Percentiles rank a stretch among this genome's conserved stretches.
Evolutionary conservation across 2,113 vertebrate species (phyloP).

Genomic region (Anarhynchus alexandrinus): DNA sequence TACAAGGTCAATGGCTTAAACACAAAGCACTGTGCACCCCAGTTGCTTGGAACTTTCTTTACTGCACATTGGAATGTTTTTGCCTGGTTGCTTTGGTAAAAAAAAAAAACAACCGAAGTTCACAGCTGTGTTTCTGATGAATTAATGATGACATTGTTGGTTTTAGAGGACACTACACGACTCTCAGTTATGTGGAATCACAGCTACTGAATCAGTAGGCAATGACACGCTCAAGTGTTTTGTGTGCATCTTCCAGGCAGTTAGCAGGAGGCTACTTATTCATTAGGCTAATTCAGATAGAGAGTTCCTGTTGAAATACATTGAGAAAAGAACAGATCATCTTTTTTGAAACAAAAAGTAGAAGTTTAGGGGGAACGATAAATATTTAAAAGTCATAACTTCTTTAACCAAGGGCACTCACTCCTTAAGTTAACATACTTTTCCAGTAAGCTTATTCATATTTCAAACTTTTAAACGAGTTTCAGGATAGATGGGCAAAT

Average conservation of each 20-base stretch:
- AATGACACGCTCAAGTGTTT: constrained; percentile 4
- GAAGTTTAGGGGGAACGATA: background rate
- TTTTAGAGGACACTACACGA: constrained; percentile 24
- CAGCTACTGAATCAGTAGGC: constrained; percentile 25
- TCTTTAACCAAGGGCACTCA: background rate
- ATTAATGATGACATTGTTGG: constrained; percentile 55
- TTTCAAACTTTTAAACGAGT: background rate
- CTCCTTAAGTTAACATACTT: background rate
- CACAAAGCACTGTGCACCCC: background rate
- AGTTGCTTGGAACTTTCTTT: constrained; percentile 44
- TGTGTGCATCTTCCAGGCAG: background rate
- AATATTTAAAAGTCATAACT: background rate
- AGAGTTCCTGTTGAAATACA: background rate
- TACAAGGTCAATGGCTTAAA: constrained; percentile 46
- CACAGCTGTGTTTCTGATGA: constrained; percentile 42
- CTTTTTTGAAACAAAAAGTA: background rate
- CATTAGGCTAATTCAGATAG: background rate
- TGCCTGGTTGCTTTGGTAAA: background rate
- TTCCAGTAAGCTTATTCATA: background rate
- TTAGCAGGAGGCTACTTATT: constrained; percentile 8
- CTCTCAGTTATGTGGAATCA: constrained; percentile 24
- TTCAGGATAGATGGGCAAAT: background rate
- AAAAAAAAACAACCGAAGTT: constrained; percentile 1
- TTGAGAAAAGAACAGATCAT: background rate
- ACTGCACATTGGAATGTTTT: constrained; percentile 36